Percentiles rank a stretch among this genome's conserved stretches.
phyloP scores from a whole-genome alignment of 2,797 vertebrate genomes.

The Cheirogaleus major region DNA sequence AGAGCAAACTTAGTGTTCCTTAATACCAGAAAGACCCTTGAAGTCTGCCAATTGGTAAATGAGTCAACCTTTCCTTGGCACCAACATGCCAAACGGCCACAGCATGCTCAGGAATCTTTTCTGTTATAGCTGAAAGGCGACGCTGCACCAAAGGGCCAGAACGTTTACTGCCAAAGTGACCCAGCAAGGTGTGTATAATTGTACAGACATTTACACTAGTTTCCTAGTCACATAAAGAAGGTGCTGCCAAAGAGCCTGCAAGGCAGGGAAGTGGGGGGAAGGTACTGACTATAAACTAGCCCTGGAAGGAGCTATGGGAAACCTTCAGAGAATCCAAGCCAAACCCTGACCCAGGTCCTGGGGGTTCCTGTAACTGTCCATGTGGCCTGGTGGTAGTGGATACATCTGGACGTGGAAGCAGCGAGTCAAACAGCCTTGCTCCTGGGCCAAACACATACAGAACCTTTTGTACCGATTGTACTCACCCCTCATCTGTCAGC shows the following conservation, averaged over 20 bases:
- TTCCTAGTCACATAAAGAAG: not conserved
- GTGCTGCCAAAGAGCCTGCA: not conserved
- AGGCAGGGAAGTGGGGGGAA: not conserved
- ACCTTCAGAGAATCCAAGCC: not conserved
- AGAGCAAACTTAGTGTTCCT: not conserved
- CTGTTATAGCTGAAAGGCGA: not conserved
- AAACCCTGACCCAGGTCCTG: not conserved
- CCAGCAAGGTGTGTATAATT: not conserved
- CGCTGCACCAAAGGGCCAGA: not conserved
- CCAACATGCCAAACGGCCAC: not conserved
- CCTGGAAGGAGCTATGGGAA: not conserved
- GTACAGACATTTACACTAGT: not conserved
- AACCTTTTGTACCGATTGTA: not conserved
- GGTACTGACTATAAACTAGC: not conserved
- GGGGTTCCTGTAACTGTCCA: not conserved
- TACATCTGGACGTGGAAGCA: rapidly evolving
- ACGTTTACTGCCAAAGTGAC: not conserved
- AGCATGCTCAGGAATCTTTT: not conserved
- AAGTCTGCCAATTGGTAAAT: not conserved
- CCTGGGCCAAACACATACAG: not conserved
- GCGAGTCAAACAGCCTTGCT: not conserved
- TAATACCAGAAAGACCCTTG: not conserved
- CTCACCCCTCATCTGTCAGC: not conserved
- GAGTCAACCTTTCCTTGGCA: not conserved
- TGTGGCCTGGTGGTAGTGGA: not conserved